Evolutionary conservation across 1,140 invertebrate species (phyloP).

Genomic region (Musca domestica): DNA sequence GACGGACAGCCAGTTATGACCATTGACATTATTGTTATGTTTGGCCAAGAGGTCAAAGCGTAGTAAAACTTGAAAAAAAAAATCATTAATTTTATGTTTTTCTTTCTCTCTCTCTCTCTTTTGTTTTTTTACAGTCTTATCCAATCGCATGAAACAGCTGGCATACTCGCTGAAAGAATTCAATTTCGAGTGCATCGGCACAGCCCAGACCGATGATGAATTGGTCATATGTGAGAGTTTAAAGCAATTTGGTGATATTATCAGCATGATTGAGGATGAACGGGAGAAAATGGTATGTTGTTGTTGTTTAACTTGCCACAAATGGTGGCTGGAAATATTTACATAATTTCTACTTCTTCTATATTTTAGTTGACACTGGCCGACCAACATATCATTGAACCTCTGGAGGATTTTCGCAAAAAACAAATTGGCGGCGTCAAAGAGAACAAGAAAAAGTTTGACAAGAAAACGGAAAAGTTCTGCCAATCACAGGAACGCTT

Average conservation of each 20-base stretch:
- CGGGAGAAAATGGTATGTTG: constrained; percentile 84
- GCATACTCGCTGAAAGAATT: constrained; percentile 87
- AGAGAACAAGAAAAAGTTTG: constrained; percentile 96
- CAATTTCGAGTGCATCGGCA: constrained; percentile 94
- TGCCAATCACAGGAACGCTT: constrained; percentile 93
- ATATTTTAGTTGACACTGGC: constrained; percentile 76
- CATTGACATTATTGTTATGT: neutral
- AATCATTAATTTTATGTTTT: neutral
- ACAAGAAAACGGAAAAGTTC: constrained; percentile 96
- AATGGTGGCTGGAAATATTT: neutral
- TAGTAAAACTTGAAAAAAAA: no score
- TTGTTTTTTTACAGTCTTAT: constrained; percentile 67
- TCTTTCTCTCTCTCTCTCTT: constrained; percentile 3
- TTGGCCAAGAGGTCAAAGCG: no score
- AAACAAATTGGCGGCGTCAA: constrained; percentile 92
- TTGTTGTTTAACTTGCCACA: neutral
- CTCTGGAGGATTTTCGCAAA: constrained; percentile 90
- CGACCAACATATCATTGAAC: constrained; percentile 86
- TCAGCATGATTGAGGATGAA: constrained; percentile 91
- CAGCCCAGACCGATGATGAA: constrained; percentile 95
- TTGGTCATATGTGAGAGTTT: constrained; percentile 86
- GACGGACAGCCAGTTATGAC: neutral
- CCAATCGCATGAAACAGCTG: constrained; percentile 84
- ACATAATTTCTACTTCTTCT: neutral
- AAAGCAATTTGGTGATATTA: constrained; percentile 86